Conservation (phyloP, 1,140 invertebrate species). For the Caenorhabditis latens region DNA sequence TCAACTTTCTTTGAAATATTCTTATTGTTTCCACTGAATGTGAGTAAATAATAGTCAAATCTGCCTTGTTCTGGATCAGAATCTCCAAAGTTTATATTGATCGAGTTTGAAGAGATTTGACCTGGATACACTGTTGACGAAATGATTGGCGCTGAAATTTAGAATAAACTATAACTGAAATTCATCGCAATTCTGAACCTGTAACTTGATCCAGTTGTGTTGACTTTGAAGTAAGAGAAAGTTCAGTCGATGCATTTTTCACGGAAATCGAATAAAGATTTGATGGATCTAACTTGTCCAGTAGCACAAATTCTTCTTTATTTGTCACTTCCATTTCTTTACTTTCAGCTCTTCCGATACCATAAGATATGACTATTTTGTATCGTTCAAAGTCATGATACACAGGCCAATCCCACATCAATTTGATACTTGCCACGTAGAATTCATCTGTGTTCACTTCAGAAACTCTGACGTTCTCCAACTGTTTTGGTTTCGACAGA, state of each 20-base stretch:
- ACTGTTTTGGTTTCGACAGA: conserved; percentile 68
- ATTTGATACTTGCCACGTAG: conserved; percentile 69
- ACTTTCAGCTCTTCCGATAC: conserved; percentile 70
- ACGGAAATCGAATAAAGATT: conserved; percentile 71
- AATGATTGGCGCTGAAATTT: conserved; percentile 73
- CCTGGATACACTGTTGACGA: conserved; percentile 76
- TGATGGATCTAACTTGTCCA: conserved; percentile 71
- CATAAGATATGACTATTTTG: conserved; percentile 69
- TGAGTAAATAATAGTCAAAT: conserved; percentile 74
- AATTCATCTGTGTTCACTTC: conserved; percentile 70
- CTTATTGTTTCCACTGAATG: conserved; percentile 71
- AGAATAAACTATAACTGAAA: not conserved
- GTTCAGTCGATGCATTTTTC: conserved; percentile 71
- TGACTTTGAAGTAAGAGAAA: conserved; percentile 67
- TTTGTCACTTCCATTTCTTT: conserved; percentile 56
- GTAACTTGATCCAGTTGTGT: conserved; percentile 70
- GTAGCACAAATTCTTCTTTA: conserved; percentile 62
- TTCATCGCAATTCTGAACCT: conserved; percentile 41
- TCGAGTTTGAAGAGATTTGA: conserved; percentile 74
- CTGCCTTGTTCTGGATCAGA: conserved; percentile 73
- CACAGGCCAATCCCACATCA: conserved; percentile 70
- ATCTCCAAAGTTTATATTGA: conserved; percentile 77
- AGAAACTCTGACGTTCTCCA: conserved; percentile 67
- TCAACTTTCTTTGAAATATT: conserved; percentile 74
- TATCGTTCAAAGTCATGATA: conserved; percentile 69